Conservation (phyloP, 2,797 vertebrate genomes). For the Chaenodraco wilsoni region DNA sequence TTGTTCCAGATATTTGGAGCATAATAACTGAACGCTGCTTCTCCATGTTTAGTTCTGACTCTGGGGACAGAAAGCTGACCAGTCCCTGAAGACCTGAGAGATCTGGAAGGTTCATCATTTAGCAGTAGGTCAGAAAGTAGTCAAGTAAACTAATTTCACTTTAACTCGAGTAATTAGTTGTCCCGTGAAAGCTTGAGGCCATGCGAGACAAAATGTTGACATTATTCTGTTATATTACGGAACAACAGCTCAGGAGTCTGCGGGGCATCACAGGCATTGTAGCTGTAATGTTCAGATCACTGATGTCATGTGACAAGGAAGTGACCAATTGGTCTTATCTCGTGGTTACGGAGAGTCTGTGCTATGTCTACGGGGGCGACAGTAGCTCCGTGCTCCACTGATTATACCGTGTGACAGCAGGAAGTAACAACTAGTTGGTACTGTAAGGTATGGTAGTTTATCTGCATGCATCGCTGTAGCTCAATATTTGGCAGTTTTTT, state of each 20-base stretch:
- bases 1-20: too few relatives aligned
- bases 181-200: conserved; percentile 40
- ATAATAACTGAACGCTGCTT: too few relatives aligned
- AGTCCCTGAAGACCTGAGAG: too few relatives aligned
- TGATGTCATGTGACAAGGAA: conserved; percentile 83
- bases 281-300: conserved; percentile 68
- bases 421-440: conserved; percentile 53
- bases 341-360: conserved; percentile 71
- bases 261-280: conserved; percentile 70
- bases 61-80: too few relatives aligned
- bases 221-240: conserved; percentile 57
- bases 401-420: conserved; percentile 61
- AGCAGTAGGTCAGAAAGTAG: not conserved
- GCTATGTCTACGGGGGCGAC: conserved; percentile 66
- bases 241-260: conserved; percentile 55
- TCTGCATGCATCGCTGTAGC: conserved; percentile 16
- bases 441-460: conserved; percentile 27
- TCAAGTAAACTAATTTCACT: conserved; percentile 40
- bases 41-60: too few relatives aligned
- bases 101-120: too few relatives aligned
- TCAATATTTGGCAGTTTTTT: not conserved
- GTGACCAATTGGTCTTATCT: conserved; percentile 79
- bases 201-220: conserved; percentile 43
- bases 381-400: conserved; percentile 61
- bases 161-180: conserved; percentile 53